Evolutionary conservation across 2,888 invertebrate species (phyloP).

Genomic region (Drosophila maculinotata): DNA sequence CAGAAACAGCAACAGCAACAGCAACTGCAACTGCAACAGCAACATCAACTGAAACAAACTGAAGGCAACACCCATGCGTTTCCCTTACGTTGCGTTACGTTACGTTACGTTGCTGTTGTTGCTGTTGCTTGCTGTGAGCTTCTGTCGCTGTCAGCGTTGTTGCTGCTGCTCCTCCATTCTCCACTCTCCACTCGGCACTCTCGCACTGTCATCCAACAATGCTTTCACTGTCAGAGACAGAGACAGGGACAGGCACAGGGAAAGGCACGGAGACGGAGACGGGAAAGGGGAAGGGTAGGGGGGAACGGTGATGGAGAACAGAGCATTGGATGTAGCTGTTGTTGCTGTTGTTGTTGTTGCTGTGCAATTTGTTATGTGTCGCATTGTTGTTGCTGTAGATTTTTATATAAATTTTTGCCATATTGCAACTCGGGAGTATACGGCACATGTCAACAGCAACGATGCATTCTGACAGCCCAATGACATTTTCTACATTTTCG

Average conservation of each 20-base stretch:
- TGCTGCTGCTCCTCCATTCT: constrained; percentile 22
- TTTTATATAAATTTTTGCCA: constrained; percentile 71
- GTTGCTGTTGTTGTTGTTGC: constrained; percentile 45
- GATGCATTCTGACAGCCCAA: constrained; percentile 83
- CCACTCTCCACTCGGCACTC: constrained; percentile 33
- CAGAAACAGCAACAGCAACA: constrained; percentile 49
- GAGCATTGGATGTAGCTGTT: constrained; percentile 29
- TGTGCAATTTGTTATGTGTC: constrained; percentile 61
- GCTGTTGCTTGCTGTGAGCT: constrained; percentile 37
- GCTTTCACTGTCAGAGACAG: constrained; percentile 77
- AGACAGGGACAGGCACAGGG: constrained; percentile 3
- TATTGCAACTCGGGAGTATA: constrained; percentile 43
- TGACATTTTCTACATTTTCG: constrained; percentile 83
- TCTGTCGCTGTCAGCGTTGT: constrained; percentile 45
- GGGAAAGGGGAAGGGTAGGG: not conserved
- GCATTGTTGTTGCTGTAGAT: constrained; percentile 51
- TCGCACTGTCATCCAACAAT: constrained; percentile 77
- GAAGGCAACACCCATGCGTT: constrained; percentile 39
- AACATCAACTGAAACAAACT: constrained; percentile 23
- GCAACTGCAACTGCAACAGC: constrained; percentile 32
- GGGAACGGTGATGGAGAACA: too few species aligned
- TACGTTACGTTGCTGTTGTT: constrained; percentile 57
- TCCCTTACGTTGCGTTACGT: constrained; percentile 45
- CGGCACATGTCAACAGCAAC: constrained; percentile 75
- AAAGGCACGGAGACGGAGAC: constrained; percentile 1